A percentile compares a stretch with the other conserved stretches of the same genome.
phyloP scores from a whole-genome alignment of 2,888 invertebrate species.

The Microplitis manilae region DNA sequence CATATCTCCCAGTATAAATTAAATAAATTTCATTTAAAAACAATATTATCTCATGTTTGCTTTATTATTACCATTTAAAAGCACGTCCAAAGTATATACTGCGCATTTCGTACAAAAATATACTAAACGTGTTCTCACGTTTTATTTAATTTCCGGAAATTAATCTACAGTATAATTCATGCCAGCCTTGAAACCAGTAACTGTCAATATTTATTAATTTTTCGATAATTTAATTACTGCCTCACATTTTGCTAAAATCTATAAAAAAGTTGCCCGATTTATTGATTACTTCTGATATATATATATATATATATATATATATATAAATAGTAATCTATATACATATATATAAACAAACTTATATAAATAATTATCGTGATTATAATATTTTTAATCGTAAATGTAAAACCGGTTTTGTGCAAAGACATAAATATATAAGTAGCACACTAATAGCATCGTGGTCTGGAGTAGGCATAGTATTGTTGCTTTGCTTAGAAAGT shows the following conservation, averaged over 20 bases:
- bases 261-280: neutral
- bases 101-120: neutral
- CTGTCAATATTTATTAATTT: neutral
- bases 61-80: neutral
- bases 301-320: no score
- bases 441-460: slow-evolving; percentile 4
- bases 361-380: neutral
- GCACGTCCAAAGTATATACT: neutral
- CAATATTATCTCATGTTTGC: neutral
- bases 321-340: neutral
- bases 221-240: neutral
- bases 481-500: slow-evolving; percentile 46
- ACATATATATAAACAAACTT: neutral
- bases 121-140: neutral
- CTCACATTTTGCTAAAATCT: neutral
- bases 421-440: slow-evolving; percentile 12
- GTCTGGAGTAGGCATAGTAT: neutral
- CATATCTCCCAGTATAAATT: neutral
- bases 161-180: neutral
- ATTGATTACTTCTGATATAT: neutral
- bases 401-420: neutral
- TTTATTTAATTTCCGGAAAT: slow-evolving; percentile 7
- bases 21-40: neutral
- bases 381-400: neutral
- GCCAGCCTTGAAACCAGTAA: neutral